Evolutionary conservation across 2,797 vertebrate species (phyloP), one percentile per base, ranked within the genome.

Genomic region (Neosilurus mollespiculum): DNA sequence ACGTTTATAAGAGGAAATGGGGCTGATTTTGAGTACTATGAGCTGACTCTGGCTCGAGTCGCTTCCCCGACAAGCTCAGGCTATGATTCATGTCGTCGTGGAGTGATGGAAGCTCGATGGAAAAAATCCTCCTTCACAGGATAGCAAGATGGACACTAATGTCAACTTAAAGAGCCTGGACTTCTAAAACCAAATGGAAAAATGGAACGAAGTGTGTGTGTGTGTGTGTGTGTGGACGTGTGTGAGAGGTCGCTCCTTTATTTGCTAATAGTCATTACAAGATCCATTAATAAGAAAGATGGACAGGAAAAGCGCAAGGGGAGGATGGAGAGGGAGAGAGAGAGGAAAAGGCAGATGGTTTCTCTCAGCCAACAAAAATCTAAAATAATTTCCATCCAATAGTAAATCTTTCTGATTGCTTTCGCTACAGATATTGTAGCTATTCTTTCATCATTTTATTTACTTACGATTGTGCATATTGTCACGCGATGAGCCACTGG

Each of bases 111-210:
- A 59, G 76, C 73, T 90, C 80, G 82, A 83, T 92, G 92, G 92
- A 94, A 94, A 93, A 93, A 91, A 91, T 92, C 88, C 84, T 43
- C 56, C 86, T 91, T 90, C 88, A 88, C 83, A 84, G 84, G 90
- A 88, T 84, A 81, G 89, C 85, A 81, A 91, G 89, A 92, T 75
- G 91, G 91, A 91, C 92, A 88, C 78, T 90, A 91, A 92, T 86
- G 91, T 92, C 90, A 92, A 91, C 91, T 88, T 81, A 84, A 86
- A 88, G 86, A 91, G 88, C 88, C 84, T 86, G 87, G 84, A 73
- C 85, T 89, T 62, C 43, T 71, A 82, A 85, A 89, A 51, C 24
- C 30, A 64, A 64, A 84, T 88, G 88, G 86, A 78, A 73, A 89
- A 77, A 64, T 78, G 86, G 84, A 88, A 86, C 81, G 69, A 43